Percentiles rank a stretch among this genome's conserved stretches.
phyloP scores from a whole-genome alignment of 1,140 invertebrate genomes.

The Drosophila leontia region DNA sequence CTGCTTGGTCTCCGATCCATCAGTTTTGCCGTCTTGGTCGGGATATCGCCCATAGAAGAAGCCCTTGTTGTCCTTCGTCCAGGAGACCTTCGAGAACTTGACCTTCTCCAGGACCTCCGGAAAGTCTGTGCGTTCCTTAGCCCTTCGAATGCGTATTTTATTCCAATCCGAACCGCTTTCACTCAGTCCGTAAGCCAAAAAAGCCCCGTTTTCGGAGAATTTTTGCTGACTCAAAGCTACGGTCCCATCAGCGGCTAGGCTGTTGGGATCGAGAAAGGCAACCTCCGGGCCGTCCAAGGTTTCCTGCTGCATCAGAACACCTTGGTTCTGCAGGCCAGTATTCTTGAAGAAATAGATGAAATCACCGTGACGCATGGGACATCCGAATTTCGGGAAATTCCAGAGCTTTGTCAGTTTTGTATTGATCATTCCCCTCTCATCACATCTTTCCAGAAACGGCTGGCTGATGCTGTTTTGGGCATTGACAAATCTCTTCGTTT shows the following conservation, averaged over 20 bases:
- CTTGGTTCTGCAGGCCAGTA: slow-evolving; percentile 97
- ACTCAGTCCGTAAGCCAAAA: slow-evolving; percentile 96
- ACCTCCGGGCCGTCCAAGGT: slow-evolving; percentile 90
- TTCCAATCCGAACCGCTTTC: slow-evolving; percentile 98
- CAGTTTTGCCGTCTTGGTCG: slow-evolving; percentile 91
- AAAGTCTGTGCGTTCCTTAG: slow-evolving; percentile 93
- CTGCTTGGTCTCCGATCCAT: slow-evolving; percentile 95
- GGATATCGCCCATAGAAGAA: slow-evolving; percentile 96
- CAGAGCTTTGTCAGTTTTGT: slow-evolving; percentile 94
- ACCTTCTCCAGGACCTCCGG: slow-evolving; percentile 95
- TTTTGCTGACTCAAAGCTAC: slow-evolving; percentile 91
- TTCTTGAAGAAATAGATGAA: slow-evolving; percentile 97
- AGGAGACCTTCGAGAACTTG: slow-evolving; percentile 95
- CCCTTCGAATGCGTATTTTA: slow-evolving; percentile 93
- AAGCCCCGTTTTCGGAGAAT: slow-evolving; percentile 96
- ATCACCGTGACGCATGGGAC: slow-evolving; percentile 92
- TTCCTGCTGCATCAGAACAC: slow-evolving; percentile 97
- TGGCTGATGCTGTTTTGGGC: slow-evolving; percentile 95
- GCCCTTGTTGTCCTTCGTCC: slow-evolving; percentile 97
- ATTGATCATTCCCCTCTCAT: slow-evolving; percentile 90
- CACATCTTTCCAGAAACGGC: slow-evolving; percentile 93
- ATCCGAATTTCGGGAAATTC: slow-evolving; percentile 98
- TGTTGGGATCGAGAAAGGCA: slow-evolving; percentile 98
- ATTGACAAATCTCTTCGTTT: slow-evolving; percentile 96
- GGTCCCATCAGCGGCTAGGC: slow-evolving; percentile 96